phyloP scores from a whole-genome alignment of 2,797 vertebrate species.

The Xiphorhynchus erythropygius region DNA sequence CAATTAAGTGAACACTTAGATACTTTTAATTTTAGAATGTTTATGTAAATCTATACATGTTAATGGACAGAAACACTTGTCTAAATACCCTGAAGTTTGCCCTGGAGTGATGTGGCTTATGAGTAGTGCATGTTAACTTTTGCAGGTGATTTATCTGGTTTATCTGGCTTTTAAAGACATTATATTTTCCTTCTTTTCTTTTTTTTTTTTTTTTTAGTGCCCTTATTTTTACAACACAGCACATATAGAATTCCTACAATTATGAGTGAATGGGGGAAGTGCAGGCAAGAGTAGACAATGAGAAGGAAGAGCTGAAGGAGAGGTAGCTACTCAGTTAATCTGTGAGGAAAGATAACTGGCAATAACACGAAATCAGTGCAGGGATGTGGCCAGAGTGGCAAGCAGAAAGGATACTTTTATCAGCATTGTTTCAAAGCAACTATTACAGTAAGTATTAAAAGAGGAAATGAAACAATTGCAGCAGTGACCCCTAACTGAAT shows the following conservation, averaged over 20 bases:
- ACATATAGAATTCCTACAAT: background rate
- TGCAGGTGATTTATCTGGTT: slow-evolving; percentile 43
- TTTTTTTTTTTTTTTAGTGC: background rate
- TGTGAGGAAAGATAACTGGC: background rate
- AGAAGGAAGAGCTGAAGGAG: slow-evolving; percentile 29
- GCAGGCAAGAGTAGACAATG: slow-evolving; percentile 3
- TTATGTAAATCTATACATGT: background rate
- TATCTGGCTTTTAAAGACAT: slow-evolving; percentile 30
- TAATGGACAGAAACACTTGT: slow-evolving; percentile 13
- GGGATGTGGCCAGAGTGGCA: background rate
- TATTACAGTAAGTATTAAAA: slow-evolving; percentile 36
- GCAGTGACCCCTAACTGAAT: background rate
- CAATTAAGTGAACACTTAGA: slow-evolving; percentile 15
- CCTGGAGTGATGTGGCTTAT: background rate
- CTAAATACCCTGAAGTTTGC: slow-evolving; percentile 37
- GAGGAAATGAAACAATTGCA: background rate
- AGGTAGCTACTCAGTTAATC: background rate
- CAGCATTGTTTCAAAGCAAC: slow-evolving; percentile 22
- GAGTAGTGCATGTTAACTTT: slow-evolving; percentile 13
- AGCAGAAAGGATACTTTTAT: slow-evolving; percentile 25
- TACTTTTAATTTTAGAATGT: slow-evolving; percentile 22
- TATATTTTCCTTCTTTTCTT: background rate
- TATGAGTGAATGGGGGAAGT: background rate
- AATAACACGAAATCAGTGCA: background rate
- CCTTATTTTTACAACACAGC: slow-evolving; percentile 31